phyloP scores from a whole-genome alignment of 1,140 invertebrate genomes.

The Laodelphax striatellus region DNA sequence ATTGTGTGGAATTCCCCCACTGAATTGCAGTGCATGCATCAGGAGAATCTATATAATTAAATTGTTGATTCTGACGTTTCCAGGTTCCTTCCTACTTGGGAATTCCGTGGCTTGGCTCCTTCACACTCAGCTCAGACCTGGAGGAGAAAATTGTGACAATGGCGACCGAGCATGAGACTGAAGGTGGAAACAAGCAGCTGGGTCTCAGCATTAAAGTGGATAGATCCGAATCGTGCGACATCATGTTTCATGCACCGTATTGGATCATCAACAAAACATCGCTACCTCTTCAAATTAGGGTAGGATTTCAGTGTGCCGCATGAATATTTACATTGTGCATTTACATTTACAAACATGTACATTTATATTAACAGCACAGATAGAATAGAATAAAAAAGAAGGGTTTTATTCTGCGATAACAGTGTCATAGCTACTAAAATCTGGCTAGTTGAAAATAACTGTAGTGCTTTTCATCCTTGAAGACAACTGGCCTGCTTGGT shows the following conservation, averaged over 20 bases:
- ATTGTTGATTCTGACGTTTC: slow-evolving; percentile 6
- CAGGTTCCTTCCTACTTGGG: slow-evolving; percentile 52
- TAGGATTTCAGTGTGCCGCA: slow-evolving; percentile 32
- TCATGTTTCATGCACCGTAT: slow-evolving; percentile 70
- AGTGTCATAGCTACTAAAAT: too few species aligned
- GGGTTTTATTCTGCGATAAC: too few species aligned
- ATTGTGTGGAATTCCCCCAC: too few species aligned
- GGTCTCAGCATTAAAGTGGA: slow-evolving; percentile 52
- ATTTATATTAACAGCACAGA: too few species aligned
- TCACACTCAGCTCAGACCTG: slow-evolving; percentile 52
- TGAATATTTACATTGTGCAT: too few species aligned
- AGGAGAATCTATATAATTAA: too few species aligned
- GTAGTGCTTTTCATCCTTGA: too few species aligned
- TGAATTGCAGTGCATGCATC: too few species aligned
- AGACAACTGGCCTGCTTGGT: too few species aligned
- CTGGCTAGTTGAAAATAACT: too few species aligned
- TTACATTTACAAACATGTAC: too few species aligned
- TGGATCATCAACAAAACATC: slow-evolving; percentile 88
- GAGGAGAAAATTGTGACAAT: slow-evolving; percentile 56
- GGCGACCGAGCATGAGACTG: slow-evolving; percentile 50
- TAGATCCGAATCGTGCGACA: slow-evolving; percentile 43
- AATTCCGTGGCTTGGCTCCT: slow-evolving; percentile 53
- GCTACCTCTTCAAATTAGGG: slow-evolving; percentile 62
- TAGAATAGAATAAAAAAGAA: too few species aligned
- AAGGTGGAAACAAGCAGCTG: slow-evolving; percentile 51